Conservation (phyloP, 2,113 vertebrate genomes). For the Lycocorax pyrrhopterus region DNA sequence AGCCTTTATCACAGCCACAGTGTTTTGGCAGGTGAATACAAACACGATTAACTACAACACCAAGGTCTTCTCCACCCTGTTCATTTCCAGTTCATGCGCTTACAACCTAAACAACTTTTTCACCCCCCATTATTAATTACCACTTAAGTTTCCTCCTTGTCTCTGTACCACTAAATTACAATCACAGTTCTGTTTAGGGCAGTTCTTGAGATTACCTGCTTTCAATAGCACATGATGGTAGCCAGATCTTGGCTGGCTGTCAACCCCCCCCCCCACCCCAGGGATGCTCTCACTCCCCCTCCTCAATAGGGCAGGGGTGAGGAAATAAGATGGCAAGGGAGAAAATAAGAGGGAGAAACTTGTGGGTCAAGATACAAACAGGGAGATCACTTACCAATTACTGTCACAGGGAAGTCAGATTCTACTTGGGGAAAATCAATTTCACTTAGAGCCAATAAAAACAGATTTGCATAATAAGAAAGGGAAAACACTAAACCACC, state of each 20-base stretch:
- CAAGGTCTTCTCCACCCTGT: not conserved
- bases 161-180: not conserved
- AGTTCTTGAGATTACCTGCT: not conserved
- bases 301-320: not conserved
- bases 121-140: not conserved
- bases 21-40: not conserved
- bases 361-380: not conserved
- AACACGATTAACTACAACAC: not conserved
- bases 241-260: not conserved
- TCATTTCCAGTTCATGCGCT: not conserved
- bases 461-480: not conserved
- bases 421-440: not conserved
- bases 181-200: not conserved
- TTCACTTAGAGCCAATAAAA: not conserved
- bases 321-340: not conserved
- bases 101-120: not conserved
- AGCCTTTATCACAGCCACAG: not conserved
- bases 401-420: not conserved
- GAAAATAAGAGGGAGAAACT: not conserved
- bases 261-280: rapidly evolving
- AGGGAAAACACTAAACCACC: not conserved
- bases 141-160: not conserved
- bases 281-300: not conserved
- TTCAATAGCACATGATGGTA: not conserved
- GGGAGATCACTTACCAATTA: not conserved